Percentiles rank a stretch among this genome's conserved stretches.
These are phyloP conservation scores for Penaeus japonicus DNA, from an alignment of 1,140 invertebrate species.

Conservation along the genomic window DNA sequence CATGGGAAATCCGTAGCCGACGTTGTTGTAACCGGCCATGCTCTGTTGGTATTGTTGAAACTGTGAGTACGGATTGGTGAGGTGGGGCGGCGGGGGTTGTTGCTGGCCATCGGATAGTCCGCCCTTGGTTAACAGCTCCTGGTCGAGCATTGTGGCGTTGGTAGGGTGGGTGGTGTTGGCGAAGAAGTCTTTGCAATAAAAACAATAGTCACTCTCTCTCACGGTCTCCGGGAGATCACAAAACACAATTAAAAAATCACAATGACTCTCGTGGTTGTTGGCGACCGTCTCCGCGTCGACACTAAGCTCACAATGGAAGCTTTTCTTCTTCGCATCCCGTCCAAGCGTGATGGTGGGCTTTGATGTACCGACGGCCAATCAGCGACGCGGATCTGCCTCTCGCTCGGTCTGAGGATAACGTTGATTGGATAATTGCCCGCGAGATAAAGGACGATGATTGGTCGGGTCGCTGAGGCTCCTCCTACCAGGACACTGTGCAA, in stretches of 20 bases:
- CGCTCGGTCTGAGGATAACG: constrained; percentile 15
- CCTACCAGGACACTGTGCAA: constrained; percentile 6
- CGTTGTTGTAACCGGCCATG: constrained; percentile 58
- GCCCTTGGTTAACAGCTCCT: constrained; percentile 55
- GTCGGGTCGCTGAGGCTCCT: not conserved
- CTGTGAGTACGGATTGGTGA: constrained; percentile 56
- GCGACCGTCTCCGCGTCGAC: constrained; percentile 27
- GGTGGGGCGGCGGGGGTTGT: constrained; percentile 41
- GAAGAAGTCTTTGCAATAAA: not conserved
- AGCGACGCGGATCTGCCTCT: constrained; percentile 16
- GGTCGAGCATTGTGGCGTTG: constrained; percentile 50
- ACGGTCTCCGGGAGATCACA: constrained; percentile 9
- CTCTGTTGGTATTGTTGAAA: constrained; percentile 59
- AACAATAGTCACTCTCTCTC: not conserved
- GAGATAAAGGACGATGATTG: constrained; percentile 24
- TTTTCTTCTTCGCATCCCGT: constrained; percentile 42
- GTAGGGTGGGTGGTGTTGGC: not conserved
- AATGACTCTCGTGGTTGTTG: constrained; percentile 20
- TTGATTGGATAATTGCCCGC: constrained; percentile 51
- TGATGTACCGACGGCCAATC: constrained; percentile 50
- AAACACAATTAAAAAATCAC: constrained; percentile 42
- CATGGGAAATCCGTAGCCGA: constrained; percentile 59
- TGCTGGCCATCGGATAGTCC: constrained; percentile 50
- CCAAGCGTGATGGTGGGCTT: constrained; percentile 48
- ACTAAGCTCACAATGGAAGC: constrained; percentile 36